Percentiles rank a stretch among this genome's conserved stretches.
These are phyloP conservation scores for Phacellophora camtschatica DNA, from an alignment of 30 jellyfish, hydroid and myxozoan species.

Conservation along the genomic window DNA sequence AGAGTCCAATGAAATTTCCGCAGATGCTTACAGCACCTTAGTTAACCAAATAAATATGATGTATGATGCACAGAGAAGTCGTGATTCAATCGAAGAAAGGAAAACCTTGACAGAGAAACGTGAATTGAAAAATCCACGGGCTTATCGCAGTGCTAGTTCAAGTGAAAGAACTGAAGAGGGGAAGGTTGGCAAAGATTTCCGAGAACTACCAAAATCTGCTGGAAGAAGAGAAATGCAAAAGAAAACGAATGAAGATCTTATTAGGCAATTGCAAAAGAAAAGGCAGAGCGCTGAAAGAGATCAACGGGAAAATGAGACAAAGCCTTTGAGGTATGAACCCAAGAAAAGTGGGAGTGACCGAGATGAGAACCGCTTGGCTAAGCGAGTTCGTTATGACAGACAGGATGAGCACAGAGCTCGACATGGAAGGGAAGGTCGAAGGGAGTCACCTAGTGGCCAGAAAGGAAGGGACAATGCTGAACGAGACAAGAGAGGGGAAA, in stretches of 20 bases:
- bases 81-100: conserved; percentile 5
- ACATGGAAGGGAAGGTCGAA: not conserved
- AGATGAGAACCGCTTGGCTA: no score
- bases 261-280: conserved; percentile 6
- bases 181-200: not conserved
- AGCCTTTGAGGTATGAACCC: not conserved
- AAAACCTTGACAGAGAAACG: not conserved
- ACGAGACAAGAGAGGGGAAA: no score
- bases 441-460: not conserved
- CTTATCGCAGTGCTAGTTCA: not conserved
- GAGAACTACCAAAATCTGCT: no score
- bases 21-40: conserved; percentile 29
- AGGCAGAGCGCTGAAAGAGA: conserved; percentile 19
- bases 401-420: not conserved
- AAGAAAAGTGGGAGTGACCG: not conserved
- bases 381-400: no score
- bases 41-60: conserved; percentile 40
- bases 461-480: not conserved
- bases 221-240: not conserved
- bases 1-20: conserved; percentile 31
- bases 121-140: not conserved
- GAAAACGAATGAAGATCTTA: conserved; percentile 17
- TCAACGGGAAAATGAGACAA: not conserved
- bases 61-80: conserved; percentile 37
- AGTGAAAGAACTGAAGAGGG: not conserved